Percentiles rank a stretch among this genome's conserved stretches.
phyloP scores from a whole-genome alignment of 2,797 vertebrate species.

The Cheirogaleus major region DNA sequence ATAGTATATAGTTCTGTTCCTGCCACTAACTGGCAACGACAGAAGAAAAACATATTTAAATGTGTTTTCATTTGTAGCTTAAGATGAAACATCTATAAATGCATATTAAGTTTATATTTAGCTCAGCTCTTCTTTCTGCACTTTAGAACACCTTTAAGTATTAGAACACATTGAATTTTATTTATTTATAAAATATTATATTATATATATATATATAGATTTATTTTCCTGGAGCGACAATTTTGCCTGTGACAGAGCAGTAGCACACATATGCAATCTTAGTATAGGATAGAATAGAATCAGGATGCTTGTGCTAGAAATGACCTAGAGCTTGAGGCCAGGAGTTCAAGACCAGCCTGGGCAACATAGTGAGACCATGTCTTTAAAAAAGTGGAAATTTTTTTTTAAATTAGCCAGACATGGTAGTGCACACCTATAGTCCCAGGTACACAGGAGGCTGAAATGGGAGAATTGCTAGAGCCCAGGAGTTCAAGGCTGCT shows the following conservation, averaged over 20 bases:
- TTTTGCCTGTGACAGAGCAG: neutral
- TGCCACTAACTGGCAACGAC: neutral
- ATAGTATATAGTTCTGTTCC: neutral
- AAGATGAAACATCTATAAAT: neutral
- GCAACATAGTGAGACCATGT: neutral
- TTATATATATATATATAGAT: neutral
- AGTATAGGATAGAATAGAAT: no score
- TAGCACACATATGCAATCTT: neutral
- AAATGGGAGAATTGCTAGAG: neutral
- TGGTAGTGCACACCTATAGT: neutral
- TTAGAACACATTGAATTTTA: neutral
- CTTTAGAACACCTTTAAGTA: neutral
- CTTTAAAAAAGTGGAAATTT: neutral
- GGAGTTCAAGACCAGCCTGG: neutral
- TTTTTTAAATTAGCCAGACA: neutral
- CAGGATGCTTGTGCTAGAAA: neutral
- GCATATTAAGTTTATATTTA: neutral
- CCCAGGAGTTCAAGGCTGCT: neutral
- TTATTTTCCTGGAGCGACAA: neutral
- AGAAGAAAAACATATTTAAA: neutral
- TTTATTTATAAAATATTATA: neutral
- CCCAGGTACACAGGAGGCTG: neutral
- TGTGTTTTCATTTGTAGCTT: conserved; percentile 25
- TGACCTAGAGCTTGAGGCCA: neutral
- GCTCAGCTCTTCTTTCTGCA: neutral